Conservation (phyloP, 2,888 invertebrate species). For the Lasioglossum morio region DNA sequence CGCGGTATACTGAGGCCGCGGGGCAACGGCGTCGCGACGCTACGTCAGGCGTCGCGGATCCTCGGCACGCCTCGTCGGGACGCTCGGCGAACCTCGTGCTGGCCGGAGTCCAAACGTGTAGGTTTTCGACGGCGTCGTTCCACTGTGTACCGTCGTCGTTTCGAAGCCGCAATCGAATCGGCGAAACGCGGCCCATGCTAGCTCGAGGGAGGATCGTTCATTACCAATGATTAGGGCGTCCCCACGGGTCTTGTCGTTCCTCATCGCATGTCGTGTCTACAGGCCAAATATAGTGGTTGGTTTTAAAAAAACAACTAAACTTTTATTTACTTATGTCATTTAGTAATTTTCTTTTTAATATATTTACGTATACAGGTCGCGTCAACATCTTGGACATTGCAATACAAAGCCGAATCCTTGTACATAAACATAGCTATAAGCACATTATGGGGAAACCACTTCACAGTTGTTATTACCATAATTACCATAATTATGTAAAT, state of each 20-base stretch:
- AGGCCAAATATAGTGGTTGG: neutral
- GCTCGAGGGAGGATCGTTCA: conserved; percentile 25
- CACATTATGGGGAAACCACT: no score
- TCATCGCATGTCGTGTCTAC: neutral
- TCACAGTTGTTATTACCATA: no score
- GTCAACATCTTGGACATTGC: no score
- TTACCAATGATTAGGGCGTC: conserved; percentile 20
- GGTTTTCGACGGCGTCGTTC: conserved; percentile 8
- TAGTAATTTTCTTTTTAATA: no score
- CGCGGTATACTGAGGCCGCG: conserved; percentile 66
- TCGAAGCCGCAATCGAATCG: conserved; percentile 25
- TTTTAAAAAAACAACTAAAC: no score
- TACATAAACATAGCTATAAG: no score
- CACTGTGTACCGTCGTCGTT: conserved; percentile 3
- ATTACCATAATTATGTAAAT: no score
- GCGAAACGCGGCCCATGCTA: conserved; percentile 6
- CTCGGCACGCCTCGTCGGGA: conserved; percentile 59
- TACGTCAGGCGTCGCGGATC: conserved; percentile 68
- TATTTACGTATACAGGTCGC: no score
- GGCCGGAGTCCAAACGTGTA: conserved; percentile 56
- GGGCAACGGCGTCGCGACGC: conserved; percentile 70
- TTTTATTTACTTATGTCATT: neutral
- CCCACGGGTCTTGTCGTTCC: neutral
- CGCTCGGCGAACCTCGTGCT: conserved; percentile 54
- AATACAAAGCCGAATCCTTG: no score